phyloP scores from a whole-genome alignment of 2,888 invertebrate genomes.

The Brachyopa scutellaris region DNA sequence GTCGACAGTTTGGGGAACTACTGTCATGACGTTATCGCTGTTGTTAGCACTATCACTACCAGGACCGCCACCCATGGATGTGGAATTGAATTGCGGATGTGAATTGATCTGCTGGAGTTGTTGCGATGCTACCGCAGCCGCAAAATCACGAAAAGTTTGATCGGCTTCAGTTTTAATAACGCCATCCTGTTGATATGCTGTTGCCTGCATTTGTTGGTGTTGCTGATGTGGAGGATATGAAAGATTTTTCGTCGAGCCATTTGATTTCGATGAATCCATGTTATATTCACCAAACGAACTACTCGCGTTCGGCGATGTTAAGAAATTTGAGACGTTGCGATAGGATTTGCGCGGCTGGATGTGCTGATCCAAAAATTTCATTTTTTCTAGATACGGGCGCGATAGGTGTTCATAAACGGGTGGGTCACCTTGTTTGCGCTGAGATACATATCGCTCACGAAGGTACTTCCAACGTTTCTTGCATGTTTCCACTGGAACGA shows the following conservation, averaged over 20 bases:
- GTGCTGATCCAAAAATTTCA: constrained; percentile 81
- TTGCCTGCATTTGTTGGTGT: constrained; percentile 71
- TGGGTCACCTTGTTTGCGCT: constrained; percentile 81
- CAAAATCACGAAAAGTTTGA: constrained; percentile 79
- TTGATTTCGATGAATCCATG: constrained; percentile 80
- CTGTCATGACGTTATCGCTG: constrained; percentile 76
- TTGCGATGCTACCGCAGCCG: constrained; percentile 79
- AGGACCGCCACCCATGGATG: background rate
- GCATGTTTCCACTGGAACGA: constrained; percentile 80
- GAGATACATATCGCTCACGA: constrained; percentile 81
- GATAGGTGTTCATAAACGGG: constrained; percentile 81
- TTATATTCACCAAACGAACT: constrained; percentile 80
- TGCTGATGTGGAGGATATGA: constrained; percentile 74
- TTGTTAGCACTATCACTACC: constrained; percentile 69
- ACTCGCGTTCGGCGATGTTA: constrained; percentile 80
- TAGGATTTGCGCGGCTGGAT: constrained; percentile 82
- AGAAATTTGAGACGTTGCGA: constrained; percentile 80
- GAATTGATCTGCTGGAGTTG: constrained; percentile 77
- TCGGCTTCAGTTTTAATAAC: constrained; percentile 80
- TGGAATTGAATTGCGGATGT: constrained; percentile 50
- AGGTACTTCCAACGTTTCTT: constrained; percentile 82
- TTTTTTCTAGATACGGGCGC: constrained; percentile 81
- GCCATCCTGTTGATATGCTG: constrained; percentile 77
- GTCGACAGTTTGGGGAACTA: constrained; percentile 64
- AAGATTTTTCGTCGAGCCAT: constrained; percentile 79